Evolutionary conservation across 2,888 invertebrate genomes (phyloP), one percentile per base, ranked within the genome.

Genomic region (Oligia fasciuncula): DNA sequence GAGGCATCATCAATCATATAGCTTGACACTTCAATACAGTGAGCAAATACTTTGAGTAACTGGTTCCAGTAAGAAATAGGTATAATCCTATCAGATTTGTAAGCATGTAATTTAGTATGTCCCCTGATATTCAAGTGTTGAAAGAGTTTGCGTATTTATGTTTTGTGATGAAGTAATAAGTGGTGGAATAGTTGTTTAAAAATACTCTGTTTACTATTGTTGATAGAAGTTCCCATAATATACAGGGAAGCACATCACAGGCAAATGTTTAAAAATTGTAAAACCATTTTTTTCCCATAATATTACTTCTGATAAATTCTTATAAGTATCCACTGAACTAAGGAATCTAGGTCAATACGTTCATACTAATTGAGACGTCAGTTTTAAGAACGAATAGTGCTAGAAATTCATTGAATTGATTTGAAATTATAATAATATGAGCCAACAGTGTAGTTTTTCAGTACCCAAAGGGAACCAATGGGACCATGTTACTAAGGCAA

Each of bases 1-100:
- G 88, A 91, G 88, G 88, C 85, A 91, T 91, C 91, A 94, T 94
- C 93, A 91, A 94, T 94, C 94, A 94, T 92, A 91, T 66, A 83
- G 86, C 87, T 87, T 93, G 94, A 93, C 95, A 94, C 92, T 92
- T 94, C 94, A 94, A 94, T 94, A 94, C 92, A 90, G 87, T 92
- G 92, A 92, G 92, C 93, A 94, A 94, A 94, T 94, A 94, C 92
- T 92, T 89, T 83, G 87, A 90, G 92, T 93, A 94, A 93, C 93
- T 92, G 91, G 93, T 93, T 93, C 86, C 89, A 89, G 89, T 91
- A 91, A 93, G 93, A 92, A 93, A 93, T 93, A 92, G 92, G 92
- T 93, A 92, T 93, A 94, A 94, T 93, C 93, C 91, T 90, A 87
- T 89, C 88, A 91, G 92, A 94, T 94, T 94, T 93, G 93, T 94